Percentiles rank a stretch among this genome's conserved stretches.
These are phyloP conservation scores for Drymodes brunneopygia DNA, from an alignment of 2,113 vertebrate species.

Conservation along the genomic window DNA sequence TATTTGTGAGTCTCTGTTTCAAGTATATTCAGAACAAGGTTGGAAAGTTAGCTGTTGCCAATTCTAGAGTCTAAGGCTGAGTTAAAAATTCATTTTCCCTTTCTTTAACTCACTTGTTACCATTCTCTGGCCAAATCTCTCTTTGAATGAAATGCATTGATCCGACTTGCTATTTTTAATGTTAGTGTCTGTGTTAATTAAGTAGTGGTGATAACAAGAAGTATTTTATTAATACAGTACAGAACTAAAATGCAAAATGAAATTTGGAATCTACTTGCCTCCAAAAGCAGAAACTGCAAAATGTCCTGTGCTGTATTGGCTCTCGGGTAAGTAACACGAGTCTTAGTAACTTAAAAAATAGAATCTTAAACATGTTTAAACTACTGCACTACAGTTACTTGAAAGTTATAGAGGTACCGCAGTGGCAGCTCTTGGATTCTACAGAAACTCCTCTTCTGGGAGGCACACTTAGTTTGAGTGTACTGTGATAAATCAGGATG, in stretches of 20 bases:
- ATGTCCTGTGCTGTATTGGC: constrained; percentile 92
- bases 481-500: not conserved
- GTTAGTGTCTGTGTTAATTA: not conserved
- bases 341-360: not conserved
- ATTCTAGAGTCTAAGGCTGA: not conserved
- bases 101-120: not conserved
- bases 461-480: not conserved
- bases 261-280: constrained; percentile 90
- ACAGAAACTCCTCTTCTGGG: not conserved
- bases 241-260: constrained; percentile 96
- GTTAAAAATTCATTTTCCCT: not conserved
- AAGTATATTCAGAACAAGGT: not conserved
- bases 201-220: not conserved
- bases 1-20: not conserved
- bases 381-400: not conserved
- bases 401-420: not conserved
- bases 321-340: constrained; percentile 80
- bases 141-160: not conserved
- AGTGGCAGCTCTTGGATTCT: not conserved
- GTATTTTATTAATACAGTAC: constrained; percentile 68
- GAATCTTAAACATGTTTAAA: not conserved
- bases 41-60: not conserved
- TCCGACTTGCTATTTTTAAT: not conserved
- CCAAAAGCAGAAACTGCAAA: constrained; percentile 87
- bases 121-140: not conserved